Percentiles rank a stretch among this genome's conserved stretches.
These are phyloP conservation scores for Morus bassanus DNA, from an alignment of 2,797 vertebrate genomes.

Conservation along the genomic window DNA sequence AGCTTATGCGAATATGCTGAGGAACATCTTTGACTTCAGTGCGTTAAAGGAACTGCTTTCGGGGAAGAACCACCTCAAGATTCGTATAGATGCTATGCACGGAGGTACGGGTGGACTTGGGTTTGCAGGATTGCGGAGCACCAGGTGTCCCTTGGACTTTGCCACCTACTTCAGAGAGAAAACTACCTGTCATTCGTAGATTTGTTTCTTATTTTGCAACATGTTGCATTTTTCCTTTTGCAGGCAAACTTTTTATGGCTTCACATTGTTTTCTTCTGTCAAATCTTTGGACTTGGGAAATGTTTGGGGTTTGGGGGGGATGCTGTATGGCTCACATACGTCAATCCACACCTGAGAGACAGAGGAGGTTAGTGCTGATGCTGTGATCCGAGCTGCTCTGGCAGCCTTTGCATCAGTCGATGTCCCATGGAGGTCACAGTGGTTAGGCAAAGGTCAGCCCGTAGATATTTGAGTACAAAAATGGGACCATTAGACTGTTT, in stretches of 20 bases:
- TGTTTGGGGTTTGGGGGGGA: too few species aligned
- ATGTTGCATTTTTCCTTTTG: not conserved
- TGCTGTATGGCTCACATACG: not conserved
- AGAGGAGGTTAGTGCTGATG: not conserved
- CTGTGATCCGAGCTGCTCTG: not conserved
- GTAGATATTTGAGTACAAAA: not conserved
- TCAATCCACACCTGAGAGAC: not conserved
- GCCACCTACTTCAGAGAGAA: not conserved
- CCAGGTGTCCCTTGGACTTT: not conserved
- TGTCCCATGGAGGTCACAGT: not conserved
- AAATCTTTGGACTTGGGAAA: not conserved
- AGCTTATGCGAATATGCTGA: slow-evolving; percentile 91
- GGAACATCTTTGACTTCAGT: slow-evolving; percentile 93
- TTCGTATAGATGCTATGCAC: slow-evolving; percentile 96
- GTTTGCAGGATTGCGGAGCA: not conserved
- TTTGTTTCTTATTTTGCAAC: not conserved
- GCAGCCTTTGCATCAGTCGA: not conserved
- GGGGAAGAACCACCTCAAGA: slow-evolving; percentile 86
- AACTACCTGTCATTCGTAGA: too few species aligned
- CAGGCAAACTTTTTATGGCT: not conserved
- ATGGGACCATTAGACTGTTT: not conserved
- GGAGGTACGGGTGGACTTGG: slow-evolving; percentile 81
- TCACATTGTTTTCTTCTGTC: not conserved
- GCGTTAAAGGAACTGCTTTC: slow-evolving; percentile 93
- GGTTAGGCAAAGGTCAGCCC: not conserved